phyloP scores from a whole-genome alignment of 1,140 invertebrate genomes.

The Pachyrhynchus sulphureomaculatus region DNA sequence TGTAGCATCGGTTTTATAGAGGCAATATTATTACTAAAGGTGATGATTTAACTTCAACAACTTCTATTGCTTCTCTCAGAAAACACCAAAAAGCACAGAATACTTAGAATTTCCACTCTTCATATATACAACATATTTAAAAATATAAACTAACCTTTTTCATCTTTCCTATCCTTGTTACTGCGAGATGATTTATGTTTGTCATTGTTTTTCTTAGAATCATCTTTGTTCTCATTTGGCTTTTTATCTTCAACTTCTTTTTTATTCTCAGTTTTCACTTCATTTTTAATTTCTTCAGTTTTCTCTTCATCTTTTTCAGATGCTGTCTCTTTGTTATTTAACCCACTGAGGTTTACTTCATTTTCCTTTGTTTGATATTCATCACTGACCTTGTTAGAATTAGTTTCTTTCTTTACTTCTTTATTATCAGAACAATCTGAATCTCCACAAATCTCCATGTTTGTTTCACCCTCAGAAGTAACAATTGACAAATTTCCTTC shows the following conservation, averaged over 20 bases:
- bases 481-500: slow-evolving; percentile 61
- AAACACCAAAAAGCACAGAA: too few species aligned
- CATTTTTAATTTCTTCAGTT: not conserved
- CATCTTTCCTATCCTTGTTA: slow-evolving; percentile 52
- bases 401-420: slow-evolving; percentile 1
- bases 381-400: too few species aligned
- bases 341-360: not conserved
- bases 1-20: too few species aligned
- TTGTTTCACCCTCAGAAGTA: slow-evolving; percentile 51
- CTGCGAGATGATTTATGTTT: slow-evolving; percentile 40
- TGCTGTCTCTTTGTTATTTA: slow-evolving; percentile 19
- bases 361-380: not conserved
- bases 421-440: slow-evolving; percentile 4
- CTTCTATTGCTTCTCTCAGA: too few species aligned
- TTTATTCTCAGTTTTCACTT: not conserved
- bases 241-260: slow-evolving; percentile 21
- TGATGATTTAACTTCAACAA: too few species aligned
- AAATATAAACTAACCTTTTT: slow-evolving; percentile 43
- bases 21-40: too few species aligned
- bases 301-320: slow-evolving; percentile 18
- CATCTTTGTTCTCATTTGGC: slow-evolving; percentile 37
- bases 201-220: slow-evolving; percentile 48
- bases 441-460: slow-evolving; percentile 47
- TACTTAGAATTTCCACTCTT: too few species aligned
- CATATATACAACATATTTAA: too few species aligned